These are phyloP conservation scores for Spodoptera picta DNA, from an alignment of 2,888 invertebrate species.

Conservation along the genomic window DNA sequence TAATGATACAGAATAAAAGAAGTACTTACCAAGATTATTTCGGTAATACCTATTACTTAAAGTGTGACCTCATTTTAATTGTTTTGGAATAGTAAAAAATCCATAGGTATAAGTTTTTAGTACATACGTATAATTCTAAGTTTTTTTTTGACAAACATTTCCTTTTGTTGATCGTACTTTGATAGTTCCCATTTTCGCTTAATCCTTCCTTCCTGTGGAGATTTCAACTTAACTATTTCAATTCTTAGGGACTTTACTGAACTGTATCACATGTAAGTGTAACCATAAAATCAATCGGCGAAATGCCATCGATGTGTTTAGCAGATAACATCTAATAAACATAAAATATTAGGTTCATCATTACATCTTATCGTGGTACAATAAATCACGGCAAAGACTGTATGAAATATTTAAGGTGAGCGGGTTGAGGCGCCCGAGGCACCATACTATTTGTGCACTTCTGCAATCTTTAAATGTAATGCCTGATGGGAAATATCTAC, in stretches of 20 bases:
- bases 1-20: background rate
- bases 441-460: slow-evolving; percentile 23
- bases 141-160: no score
- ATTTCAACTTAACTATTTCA: no score
- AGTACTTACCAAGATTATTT: background rate
- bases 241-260: no score
- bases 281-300: background rate
- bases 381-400: slow-evolving; percentile 27
- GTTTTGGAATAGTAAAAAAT: no score
- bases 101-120: no score
- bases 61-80: no score
- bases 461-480: slow-evolving; percentile 39
- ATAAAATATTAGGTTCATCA: slow-evolving; percentile 40
- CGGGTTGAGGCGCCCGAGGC: slow-evolving; percentile 32
- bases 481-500: slow-evolving; percentile 33
- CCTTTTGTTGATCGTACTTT: no score
- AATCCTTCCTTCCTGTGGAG: no score
- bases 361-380: slow-evolving; percentile 33
- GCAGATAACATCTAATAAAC: slow-evolving; percentile 29
- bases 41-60: no score
- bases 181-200: no score
- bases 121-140: no score
- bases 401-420: slow-evolving; percentile 34
- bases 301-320: slow-evolving; percentile 9
- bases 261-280: no score